Evolutionary conservation across 2,113 vertebrate species (phyloP).

Genomic region (Rynchops niger): DNA sequence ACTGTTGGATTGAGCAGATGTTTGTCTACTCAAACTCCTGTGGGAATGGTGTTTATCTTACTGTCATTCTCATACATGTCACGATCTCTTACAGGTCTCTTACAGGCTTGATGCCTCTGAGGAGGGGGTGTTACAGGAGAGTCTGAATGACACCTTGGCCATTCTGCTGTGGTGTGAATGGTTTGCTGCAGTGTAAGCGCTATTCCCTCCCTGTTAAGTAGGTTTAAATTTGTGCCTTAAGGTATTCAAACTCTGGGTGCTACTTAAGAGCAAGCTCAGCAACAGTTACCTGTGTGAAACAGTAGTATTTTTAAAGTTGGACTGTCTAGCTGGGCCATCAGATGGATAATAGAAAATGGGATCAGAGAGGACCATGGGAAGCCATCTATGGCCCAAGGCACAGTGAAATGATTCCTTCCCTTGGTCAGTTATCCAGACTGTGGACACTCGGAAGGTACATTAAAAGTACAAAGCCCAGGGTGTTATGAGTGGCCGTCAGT

Average conservation of each 20-base stretch:
- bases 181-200: neutral
- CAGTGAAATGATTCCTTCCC: neutral
- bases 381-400: neutral
- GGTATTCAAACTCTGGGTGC: neutral
- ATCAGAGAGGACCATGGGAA: neutral
- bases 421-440: neutral
- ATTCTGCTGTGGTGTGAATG: rapidly evolving
- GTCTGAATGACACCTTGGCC: neutral
- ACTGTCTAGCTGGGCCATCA: neutral
- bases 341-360: neutral
- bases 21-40: neutral
- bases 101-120: neutral
- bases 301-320: neutral
- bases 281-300: neutral
- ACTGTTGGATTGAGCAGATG: neutral
- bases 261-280: neutral
- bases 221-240: neutral
- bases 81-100: neutral
- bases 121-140: neutral
- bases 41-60: neutral
- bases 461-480: neutral
- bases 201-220: neutral
- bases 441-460: rapidly evolving
- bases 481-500: neutral
- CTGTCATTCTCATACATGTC: neutral